Conservation (phyloP, 2,797 vertebrate genomes). For the Phataginus tetradactyla region DNA sequence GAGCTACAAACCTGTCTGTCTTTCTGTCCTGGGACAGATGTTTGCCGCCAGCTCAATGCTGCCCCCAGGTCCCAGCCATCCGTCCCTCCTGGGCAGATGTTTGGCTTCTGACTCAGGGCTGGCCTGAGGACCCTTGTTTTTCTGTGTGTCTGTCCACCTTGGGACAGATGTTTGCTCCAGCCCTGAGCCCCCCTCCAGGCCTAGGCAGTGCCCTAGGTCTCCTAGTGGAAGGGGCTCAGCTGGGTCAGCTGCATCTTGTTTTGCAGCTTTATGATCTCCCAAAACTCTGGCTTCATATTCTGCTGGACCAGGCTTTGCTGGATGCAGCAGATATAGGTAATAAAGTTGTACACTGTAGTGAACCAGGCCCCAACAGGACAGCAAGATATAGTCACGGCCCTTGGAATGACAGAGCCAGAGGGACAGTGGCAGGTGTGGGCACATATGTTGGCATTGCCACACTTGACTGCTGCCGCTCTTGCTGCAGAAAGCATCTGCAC, state of each 20-base stretch:
- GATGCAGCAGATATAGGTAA: constrained; percentile 94
- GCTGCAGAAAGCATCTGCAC: constrained; percentile 86
- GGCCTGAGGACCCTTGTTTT: neutral
- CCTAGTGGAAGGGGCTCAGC: constrained; percentile 91
- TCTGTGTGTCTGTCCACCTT: neutral
- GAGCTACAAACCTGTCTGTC: constrained; percentile 8
- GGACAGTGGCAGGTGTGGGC: constrained; percentile 91
- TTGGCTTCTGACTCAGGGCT: neutral
- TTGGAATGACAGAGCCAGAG: constrained; percentile 93
- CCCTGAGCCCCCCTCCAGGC: neutral
- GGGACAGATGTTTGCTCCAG: neutral
- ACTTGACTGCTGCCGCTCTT: constrained; percentile 89
- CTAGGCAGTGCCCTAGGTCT: constrained; percentile 78
- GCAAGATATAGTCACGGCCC: constrained; percentile 94
- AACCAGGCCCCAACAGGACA: constrained; percentile 93
- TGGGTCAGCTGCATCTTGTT: constrained; percentile 94
- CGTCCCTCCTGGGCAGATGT: neutral
- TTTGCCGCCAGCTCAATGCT: neutral
- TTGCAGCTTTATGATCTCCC: constrained; percentile 93
- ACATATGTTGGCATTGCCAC: constrained; percentile 88
- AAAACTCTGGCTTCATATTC: constrained; percentile 93
- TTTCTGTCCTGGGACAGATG: neutral
- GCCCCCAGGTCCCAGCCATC: neutral
- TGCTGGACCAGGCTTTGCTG: constrained; percentile 94
- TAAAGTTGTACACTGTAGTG: constrained; percentile 94